Percentiles rank a stretch among this genome's conserved stretches.
Evolutionary conservation across 2,888 invertebrate genomes (phyloP).

Genomic region (Stictocephala bisonia): DNA sequence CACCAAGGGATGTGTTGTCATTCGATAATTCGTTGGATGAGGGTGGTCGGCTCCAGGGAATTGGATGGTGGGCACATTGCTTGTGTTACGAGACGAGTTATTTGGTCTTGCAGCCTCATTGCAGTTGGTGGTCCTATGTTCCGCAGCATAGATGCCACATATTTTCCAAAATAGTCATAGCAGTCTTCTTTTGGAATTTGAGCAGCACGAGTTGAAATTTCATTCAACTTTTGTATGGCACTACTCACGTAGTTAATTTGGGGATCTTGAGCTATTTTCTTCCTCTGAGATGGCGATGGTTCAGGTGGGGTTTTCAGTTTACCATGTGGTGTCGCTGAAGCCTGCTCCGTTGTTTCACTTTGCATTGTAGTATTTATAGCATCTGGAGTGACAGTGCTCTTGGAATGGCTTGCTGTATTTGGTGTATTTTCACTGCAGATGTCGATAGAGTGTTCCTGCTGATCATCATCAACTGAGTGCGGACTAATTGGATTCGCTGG

Average conservation of each 20-base stretch:
- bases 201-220: constrained; percentile 39
- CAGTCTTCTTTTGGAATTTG: constrained; percentile 39
- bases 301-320: constrained; percentile 17
- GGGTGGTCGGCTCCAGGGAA: neutral
- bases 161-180: too few relatives aligned
- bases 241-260: neutral
- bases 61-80: constrained; percentile 46
- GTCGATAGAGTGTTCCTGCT: too few relatives aligned
- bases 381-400: neutral
- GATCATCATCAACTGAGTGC: neutral
- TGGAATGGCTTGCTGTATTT: neutral
- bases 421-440: too few relatives aligned
- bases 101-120: constrained; percentile 44
- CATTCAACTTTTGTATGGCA: constrained; percentile 41
- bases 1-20: neutral
- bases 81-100: constrained; percentile 35
- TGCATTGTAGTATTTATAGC: neutral
- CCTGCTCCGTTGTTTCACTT: neutral
- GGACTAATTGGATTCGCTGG: neutral
- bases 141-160: constrained; percentile 40
- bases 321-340: neutral
- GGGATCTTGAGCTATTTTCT: constrained; percentile 30
- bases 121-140: constrained; percentile 42
- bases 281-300: constrained; percentile 7
- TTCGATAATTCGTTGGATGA: neutral